Conservation (phyloP, 2,797 vertebrate species). For the Microctenopoma lineatum region DNA sequence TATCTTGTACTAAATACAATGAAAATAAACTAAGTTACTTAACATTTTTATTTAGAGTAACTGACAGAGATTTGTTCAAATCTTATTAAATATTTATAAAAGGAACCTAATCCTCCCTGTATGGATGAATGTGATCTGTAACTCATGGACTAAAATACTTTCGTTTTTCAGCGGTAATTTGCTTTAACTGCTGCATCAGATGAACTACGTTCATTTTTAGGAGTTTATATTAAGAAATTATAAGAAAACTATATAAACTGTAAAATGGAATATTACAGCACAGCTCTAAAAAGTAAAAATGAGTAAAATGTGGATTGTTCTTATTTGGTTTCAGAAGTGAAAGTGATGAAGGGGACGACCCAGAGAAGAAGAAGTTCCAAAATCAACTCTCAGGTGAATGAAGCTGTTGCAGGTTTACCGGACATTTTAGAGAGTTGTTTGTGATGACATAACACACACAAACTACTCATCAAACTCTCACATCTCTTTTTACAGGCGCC, state of each 20-base stretch:
- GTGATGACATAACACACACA: neutral
- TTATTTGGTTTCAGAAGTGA: slow-evolving; percentile 84
- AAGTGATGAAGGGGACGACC: slow-evolving; percentile 90
- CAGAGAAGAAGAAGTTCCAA: slow-evolving; percentile 95
- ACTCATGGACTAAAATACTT: no score
- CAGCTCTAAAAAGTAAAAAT: neutral
- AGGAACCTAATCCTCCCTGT: no score
- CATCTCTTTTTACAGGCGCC: slow-evolving; percentile 77
- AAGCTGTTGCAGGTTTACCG: neutral
- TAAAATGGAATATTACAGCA: neutral
- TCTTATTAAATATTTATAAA: neutral
- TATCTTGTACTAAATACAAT: neutral
- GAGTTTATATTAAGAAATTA: neutral
- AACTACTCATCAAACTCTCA: neutral
- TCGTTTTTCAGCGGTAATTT: no score
- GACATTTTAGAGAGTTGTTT: no score
- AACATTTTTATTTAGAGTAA: neutral
- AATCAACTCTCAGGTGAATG: slow-evolving; percentile 93
- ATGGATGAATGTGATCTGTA: neutral
- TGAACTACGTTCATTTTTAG: no score
- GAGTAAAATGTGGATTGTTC: neutral
- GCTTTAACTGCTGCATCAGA: no score
- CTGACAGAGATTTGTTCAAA: neutral
- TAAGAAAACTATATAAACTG: neutral
- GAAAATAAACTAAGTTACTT: neutral